Percentiles rank a stretch among this genome's conserved stretches.
These are phyloP conservation scores for Brachirus orientalis DNA, from an alignment of 2,113 vertebrate species.

Conservation along the genomic window DNA sequence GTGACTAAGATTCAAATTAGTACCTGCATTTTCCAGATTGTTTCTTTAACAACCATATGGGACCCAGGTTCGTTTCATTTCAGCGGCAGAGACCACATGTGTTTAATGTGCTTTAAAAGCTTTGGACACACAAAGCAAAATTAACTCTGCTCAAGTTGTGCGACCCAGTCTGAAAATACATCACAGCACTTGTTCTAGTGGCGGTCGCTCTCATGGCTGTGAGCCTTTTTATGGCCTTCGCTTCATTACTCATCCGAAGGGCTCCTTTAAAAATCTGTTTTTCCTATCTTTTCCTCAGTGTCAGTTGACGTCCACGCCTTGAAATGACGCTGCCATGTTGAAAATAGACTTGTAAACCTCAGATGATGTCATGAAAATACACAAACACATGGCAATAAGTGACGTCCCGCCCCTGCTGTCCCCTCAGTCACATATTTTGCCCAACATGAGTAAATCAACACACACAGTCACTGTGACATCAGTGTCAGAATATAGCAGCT, in stretches of 20 bases:
- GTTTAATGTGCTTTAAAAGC: constrained; percentile 46
- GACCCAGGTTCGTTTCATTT: constrained; percentile 29
- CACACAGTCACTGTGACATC: constrained; percentile 38
- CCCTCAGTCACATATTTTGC: constrained; percentile 43
- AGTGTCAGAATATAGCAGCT: constrained; percentile 34
- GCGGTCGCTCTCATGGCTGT: constrained; percentile 25
- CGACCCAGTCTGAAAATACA: constrained; percentile 39
- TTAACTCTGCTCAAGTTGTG: constrained; percentile 29
- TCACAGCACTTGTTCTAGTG: constrained; percentile 25
- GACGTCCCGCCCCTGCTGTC: constrained; percentile 25
- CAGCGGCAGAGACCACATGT: constrained; percentile 42
- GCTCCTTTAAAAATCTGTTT: constrained; percentile 49
- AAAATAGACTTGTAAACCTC: constrained; percentile 46
- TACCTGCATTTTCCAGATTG: constrained; percentile 51
- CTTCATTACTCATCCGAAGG: constrained; percentile 48
- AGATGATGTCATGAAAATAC: constrained; percentile 15
- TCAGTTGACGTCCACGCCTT: constrained; percentile 35
- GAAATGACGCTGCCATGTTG: constrained; percentile 24
- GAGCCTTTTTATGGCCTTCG: constrained; percentile 39
- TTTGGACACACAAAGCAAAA: constrained; percentile 36
- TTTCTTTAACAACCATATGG: constrained; percentile 47
- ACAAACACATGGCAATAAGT: constrained; percentile 14
- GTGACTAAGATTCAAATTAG: constrained; percentile 40
- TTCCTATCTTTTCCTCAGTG: constrained; percentile 25
- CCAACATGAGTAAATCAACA: constrained; percentile 47